Conservation (phyloP, 2,113 vertebrate species). For the Leptocoma aspasia region DNA sequence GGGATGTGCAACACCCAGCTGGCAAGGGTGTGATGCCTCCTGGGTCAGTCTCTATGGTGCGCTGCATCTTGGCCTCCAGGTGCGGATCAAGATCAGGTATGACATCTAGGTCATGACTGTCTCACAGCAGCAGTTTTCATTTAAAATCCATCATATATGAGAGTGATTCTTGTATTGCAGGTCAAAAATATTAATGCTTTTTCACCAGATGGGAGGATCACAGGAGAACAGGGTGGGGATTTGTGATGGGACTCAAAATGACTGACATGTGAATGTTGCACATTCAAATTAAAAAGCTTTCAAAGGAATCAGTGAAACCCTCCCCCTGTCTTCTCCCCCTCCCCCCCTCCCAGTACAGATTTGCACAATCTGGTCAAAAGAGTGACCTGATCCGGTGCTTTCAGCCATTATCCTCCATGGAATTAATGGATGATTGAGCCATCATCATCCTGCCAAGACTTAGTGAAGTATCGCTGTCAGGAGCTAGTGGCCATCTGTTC, state of each 20-base stretch:
- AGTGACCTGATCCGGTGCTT: slow-evolving; percentile 37
- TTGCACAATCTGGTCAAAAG: slow-evolving; percentile 37
- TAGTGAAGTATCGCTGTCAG: slow-evolving; percentile 3
- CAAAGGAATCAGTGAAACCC: neutral
- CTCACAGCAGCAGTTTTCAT: neutral
- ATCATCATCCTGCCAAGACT: slow-evolving; percentile 47
- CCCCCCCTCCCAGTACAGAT: neutral
- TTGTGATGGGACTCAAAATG: neutral
- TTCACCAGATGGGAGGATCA: neutral
- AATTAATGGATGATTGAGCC: slow-evolving; percentile 51
- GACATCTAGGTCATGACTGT: no score
- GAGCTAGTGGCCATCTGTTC: slow-evolving; percentile 20
- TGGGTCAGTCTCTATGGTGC: neutral
- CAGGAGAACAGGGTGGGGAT: neutral
- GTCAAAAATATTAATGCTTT: neutral
- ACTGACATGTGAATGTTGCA: neutral
- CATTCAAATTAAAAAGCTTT: slow-evolving; percentile 27
- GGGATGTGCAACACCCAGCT: neutral
- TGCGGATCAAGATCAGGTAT: neutral
- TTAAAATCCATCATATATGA: neutral
- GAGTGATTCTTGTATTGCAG: neutral
- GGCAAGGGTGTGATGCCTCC: neutral
- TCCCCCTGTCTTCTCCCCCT: no score
- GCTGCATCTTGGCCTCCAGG: neutral
- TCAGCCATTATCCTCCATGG: slow-evolving; percentile 29